phyloP scores from a whole-genome alignment of 2,113 vertebrate species.

The Xenus cinereus region DNA sequence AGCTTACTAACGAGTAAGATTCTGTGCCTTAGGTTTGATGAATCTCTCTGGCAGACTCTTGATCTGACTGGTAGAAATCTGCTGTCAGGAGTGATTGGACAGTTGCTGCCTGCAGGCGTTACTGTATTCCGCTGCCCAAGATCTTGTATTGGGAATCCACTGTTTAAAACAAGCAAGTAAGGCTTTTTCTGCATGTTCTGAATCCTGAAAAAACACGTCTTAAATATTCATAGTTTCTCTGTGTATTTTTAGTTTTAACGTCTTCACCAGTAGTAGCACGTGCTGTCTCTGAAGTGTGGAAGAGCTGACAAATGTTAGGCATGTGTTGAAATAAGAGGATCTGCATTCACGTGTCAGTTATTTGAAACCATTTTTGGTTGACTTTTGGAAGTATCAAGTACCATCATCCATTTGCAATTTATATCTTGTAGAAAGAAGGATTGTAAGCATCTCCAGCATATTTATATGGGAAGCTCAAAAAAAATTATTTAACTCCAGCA shows the following conservation, averaged over 20 bases:
- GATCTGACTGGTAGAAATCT: slow-evolving; percentile 84
- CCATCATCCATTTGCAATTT: background rate
- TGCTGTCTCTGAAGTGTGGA: background rate
- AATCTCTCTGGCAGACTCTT: slow-evolving; percentile 89
- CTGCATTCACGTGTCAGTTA: background rate
- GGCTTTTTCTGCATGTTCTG: background rate
- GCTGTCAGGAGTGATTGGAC: slow-evolving; percentile 76
- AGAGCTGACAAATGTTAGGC: background rate
- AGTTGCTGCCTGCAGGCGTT: slow-evolving; percentile 80
- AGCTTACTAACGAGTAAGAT: background rate
- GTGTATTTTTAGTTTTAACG: background rate
- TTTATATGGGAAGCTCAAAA: background rate
- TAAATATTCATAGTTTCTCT: background rate
- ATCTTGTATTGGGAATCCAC: slow-evolving; percentile 77
- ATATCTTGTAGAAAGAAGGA: background rate
- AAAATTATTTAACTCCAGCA: background rate
- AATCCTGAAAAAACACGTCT: background rate
- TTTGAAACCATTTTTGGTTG: background rate
- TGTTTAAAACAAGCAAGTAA: slow-evolving; percentile 79
- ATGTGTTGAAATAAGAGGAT: background rate
- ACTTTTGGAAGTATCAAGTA: background rate
- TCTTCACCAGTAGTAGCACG: background rate
- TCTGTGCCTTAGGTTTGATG: slow-evolving; percentile 81
- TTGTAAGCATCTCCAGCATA: background rate
- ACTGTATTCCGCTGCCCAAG: slow-evolving; percentile 86